phyloP scores from a whole-genome alignment of 2,888 invertebrate species.

The Calephelis perditalis region DNA sequence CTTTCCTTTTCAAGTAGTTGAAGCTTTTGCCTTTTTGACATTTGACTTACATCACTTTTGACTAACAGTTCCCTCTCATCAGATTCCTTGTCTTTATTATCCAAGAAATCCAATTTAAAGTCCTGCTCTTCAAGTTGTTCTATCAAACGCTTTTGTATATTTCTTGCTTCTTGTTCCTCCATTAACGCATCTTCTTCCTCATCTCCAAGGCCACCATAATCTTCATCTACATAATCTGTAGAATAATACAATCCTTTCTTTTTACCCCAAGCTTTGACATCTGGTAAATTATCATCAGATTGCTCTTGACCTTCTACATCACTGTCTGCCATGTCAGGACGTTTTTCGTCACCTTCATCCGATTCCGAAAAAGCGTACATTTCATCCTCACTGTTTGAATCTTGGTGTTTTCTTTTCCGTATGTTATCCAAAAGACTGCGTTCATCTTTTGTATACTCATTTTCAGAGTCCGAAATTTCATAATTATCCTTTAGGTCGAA shows the following conservation, averaged over 20 bases:
- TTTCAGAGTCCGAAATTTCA: slow-evolving; percentile 84
- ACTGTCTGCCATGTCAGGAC: slow-evolving; percentile 79
- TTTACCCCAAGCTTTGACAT: slow-evolving; percentile 93
- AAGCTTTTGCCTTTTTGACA: slow-evolving; percentile 86
- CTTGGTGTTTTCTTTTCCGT: slow-evolving; percentile 68
- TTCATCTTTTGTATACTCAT: slow-evolving; percentile 83
- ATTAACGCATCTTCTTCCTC: slow-evolving; percentile 84
- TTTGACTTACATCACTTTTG: slow-evolving; percentile 85
- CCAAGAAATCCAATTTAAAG: slow-evolving; percentile 80
- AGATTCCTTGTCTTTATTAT: slow-evolving; percentile 51
- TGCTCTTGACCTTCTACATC: slow-evolving; percentile 88
- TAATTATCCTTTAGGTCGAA: slow-evolving; percentile 75
- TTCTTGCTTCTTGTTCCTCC: slow-evolving; percentile 91
- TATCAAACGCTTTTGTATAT: slow-evolving; percentile 86
- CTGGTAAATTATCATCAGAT: slow-evolving; percentile 84
- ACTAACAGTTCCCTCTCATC: slow-evolving; percentile 78
- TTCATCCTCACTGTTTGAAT: slow-evolving; percentile 80
- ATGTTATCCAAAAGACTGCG: slow-evolving; percentile 80
- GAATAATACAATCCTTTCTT: slow-evolving; percentile 88
- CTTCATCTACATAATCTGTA: slow-evolving; percentile 93
- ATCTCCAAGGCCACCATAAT: slow-evolving; percentile 84
- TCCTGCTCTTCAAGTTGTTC: slow-evolving; percentile 89
- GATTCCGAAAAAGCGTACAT: slow-evolving; percentile 79
- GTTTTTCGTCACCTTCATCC: slow-evolving; percentile 62
- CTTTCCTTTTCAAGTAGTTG: slow-evolving; percentile 90